phyloP scores from a whole-genome alignment of 2,888 invertebrate species.

The Troides oblongomaculatus region DNA sequence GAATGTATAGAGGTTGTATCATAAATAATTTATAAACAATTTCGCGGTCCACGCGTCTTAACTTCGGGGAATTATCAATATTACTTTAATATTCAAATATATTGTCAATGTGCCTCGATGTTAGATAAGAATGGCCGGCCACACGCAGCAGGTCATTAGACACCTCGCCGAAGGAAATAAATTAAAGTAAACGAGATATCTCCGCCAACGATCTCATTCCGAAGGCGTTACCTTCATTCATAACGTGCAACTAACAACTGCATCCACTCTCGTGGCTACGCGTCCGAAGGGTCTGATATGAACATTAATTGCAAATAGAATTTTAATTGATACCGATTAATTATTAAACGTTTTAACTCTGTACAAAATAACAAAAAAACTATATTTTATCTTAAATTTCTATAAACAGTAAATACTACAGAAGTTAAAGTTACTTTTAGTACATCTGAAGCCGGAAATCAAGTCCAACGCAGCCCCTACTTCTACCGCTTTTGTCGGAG shows the following conservation, averaged over 20 bases:
- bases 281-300: constrained; percentile 33
- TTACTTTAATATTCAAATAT: constrained; percentile 73
- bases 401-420: too few relatives aligned
- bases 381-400: too few relatives aligned
- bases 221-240: constrained; percentile 32
- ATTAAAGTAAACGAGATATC: constrained; percentile 77
- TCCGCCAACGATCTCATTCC: constrained; percentile 63
- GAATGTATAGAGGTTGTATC: constrained; percentile 5
- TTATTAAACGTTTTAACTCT: too few relatives aligned
- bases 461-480: too few relatives aligned
- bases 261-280: constrained; percentile 25
- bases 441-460: too few relatives aligned
- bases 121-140: constrained; percentile 77
- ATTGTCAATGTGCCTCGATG: constrained; percentile 72
- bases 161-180: constrained; percentile 76
- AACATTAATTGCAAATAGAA: not conserved
- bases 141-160: constrained; percentile 78
- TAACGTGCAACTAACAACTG: constrained; percentile 26
- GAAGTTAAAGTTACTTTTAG: too few relatives aligned
- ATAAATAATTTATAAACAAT: constrained; percentile 32
- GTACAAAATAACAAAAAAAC: too few relatives aligned
- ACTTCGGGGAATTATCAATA: constrained; percentile 57
- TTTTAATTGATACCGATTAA: too few relatives aligned
- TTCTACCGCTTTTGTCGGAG: too few relatives aligned
- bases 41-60: constrained; percentile 41